These are phyloP conservation scores for Bostrychus sinensis DNA, from an alignment of 2,113 vertebrate species.

Conservation along the genomic window DNA sequence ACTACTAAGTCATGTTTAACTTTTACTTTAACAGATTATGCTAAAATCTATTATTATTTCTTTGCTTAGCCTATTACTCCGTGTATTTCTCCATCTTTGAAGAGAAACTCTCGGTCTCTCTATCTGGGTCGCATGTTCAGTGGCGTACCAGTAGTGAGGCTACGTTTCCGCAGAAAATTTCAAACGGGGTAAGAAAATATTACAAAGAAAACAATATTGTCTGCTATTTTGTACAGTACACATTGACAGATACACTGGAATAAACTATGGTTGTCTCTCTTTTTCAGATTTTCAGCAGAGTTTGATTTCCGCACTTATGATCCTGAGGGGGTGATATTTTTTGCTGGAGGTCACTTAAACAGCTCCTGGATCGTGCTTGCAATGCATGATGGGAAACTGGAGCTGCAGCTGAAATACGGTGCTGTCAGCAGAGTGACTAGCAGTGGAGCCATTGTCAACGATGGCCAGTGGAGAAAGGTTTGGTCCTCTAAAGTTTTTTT, in stretches of 20 bases:
- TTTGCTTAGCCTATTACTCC: constrained; percentile 83
- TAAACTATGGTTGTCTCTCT: background rate
- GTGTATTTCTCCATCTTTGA: constrained; percentile 81
- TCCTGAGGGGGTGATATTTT: constrained; percentile 94
- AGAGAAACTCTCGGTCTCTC: constrained; percentile 89
- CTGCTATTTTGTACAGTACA: background rate
- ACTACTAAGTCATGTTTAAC: constrained; percentile 1
- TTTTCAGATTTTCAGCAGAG: constrained; percentile 84
- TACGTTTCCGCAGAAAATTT: constrained; percentile 89
- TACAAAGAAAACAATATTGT: too few relatives aligned
- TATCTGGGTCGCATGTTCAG: constrained; percentile 97
- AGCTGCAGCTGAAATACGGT: constrained; percentile 90
- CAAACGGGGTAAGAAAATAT: constrained; percentile 85
- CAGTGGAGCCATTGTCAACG: constrained; percentile 88
- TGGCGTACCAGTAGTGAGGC: constrained; percentile 86
- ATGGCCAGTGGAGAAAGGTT: constrained; percentile 94
- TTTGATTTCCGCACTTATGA: constrained; percentile 97
- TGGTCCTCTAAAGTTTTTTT: constrained; percentile 28
- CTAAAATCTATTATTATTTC: background rate
- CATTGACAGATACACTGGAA: background rate
- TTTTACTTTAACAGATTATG: background rate
- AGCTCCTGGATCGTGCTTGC: constrained; percentile 93
- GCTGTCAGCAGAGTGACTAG: constrained; percentile 88
- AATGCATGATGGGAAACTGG: constrained; percentile 88
- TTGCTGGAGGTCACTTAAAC: constrained; percentile 90